Evolutionary conservation across 2,797 vertebrate genomes (phyloP).

Genomic region (Anguilla anguilla): DNA sequence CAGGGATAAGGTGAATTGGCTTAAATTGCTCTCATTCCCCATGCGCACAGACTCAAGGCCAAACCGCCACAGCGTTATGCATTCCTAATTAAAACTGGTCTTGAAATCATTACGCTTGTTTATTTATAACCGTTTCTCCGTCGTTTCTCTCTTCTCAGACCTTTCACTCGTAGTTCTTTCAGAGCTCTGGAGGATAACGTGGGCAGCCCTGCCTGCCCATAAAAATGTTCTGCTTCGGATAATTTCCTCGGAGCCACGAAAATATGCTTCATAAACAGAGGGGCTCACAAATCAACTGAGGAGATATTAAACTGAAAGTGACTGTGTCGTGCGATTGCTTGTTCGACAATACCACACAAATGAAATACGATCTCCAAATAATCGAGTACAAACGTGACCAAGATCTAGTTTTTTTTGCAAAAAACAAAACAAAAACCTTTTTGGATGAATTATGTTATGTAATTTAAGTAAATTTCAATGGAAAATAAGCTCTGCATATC

Average conservation of each 20-base stretch:
- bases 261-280: conserved; percentile 42
- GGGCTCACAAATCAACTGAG: conserved; percentile 42
- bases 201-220: conserved; percentile 22
- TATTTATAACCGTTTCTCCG: conserved; percentile 37
- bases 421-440: not conserved
- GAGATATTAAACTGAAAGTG: conserved; percentile 33
- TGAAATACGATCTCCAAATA: not conserved
- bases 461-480: not conserved
- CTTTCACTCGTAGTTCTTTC: conserved; percentile 40
- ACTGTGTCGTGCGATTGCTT: conserved; percentile 1
- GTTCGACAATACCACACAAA: not conserved
- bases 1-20: conserved; percentile 30
- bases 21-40: conserved; percentile 38
- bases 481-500: not conserved
- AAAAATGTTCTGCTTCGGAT: conserved; percentile 26
- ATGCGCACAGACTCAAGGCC: conserved; percentile 22
- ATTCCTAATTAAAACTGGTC: conserved; percentile 44
- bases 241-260: conserved; percentile 37
- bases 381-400: not conserved
- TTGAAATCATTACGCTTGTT: conserved; percentile 28
- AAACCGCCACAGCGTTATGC: conserved; percentile 28
- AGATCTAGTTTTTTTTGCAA: not conserved
- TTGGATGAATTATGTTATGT: not conserved
- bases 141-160: conserved; percentile 43
- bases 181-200: conserved; percentile 36